phyloP scores from a whole-genome alignment of 2,113 vertebrate genomes.

The Procavia capensis region DNA sequence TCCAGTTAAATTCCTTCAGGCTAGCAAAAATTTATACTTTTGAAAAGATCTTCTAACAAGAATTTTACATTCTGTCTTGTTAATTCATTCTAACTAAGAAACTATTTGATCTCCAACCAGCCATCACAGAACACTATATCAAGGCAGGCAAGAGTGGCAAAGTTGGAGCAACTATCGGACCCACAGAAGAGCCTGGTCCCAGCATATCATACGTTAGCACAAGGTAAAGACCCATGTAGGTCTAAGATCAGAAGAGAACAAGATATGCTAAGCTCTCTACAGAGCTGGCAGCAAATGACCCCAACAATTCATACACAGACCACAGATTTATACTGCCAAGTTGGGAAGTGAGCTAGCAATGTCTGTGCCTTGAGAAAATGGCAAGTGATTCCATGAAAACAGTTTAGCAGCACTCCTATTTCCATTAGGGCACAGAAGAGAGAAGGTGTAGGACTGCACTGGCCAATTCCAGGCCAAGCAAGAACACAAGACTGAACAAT shows the following conservation, averaged over 20 bases:
- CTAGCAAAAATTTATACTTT: conserved; percentile 38
- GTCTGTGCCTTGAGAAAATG: background rate
- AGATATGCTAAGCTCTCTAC: background rate
- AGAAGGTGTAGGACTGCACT: accelerated
- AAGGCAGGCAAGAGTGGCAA: background rate
- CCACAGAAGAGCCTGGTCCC: background rate
- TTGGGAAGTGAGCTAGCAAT: background rate
- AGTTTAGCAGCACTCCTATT: background rate
- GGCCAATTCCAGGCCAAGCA: background rate
- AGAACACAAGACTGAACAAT: background rate
- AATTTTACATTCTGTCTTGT: conserved; percentile 32
- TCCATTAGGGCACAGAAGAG: background rate
- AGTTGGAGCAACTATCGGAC: background rate
- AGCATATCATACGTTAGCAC: background rate
- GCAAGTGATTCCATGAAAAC: background rate
- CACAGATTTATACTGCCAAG: background rate
- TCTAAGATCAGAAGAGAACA: background rate
- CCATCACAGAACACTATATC: background rate
- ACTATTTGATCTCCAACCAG: background rate
- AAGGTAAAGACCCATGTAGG: background rate
- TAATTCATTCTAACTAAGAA: conserved; percentile 23
- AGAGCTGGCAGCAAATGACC: background rate
- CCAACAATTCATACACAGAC: background rate
- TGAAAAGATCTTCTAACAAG: conserved; percentile 27
- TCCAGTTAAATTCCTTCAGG: conserved; percentile 42